A percentile compares a stretch with the other conserved stretches of the same genome.
Evolutionary conservation across 64 coral and sea anemone genomes (phyloP).

Genomic region (Actinia equina): DNA sequence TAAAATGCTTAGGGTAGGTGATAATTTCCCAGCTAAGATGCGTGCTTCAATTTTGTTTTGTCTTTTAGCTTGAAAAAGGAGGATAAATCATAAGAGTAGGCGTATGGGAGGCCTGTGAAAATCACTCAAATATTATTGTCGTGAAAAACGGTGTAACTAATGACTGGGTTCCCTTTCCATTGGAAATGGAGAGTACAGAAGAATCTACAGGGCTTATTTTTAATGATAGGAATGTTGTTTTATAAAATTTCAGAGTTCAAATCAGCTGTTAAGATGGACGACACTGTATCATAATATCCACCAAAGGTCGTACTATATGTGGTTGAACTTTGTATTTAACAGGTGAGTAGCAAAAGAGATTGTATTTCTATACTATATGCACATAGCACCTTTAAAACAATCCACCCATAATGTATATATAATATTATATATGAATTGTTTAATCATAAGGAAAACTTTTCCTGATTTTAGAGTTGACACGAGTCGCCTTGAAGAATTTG

Average conservation of each 20-base stretch:
- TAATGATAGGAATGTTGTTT: too few relatives aligned
- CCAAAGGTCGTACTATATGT: constrained; percentile 86
- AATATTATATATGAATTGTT: background rate
- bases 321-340: constrained; percentile 97
- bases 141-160: too few relatives aligned
- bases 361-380: too few relatives aligned
- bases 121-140: too few relatives aligned
- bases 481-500: constrained; percentile 76
- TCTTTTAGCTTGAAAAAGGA: background rate
- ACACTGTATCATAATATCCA: background rate
- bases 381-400: too few relatives aligned
- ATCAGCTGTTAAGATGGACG: background rate
- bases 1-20: background rate
- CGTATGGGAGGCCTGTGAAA: too few relatives aligned
- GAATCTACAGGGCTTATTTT: too few relatives aligned
- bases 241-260: constrained; percentile 4
- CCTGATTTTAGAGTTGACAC: constrained; percentile 78
- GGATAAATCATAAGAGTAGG: background rate
- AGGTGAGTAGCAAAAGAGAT: constrained; percentile 31
- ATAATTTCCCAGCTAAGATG: background rate
- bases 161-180: too few relatives aligned
- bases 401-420: too few relatives aligned
- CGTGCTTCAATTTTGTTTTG: background rate
- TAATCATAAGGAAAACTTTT: too few relatives aligned
- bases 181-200: too few relatives aligned